phyloP scores from a whole-genome alignment of 2,113 vertebrate species.

The Oryzias javanicus region DNA sequence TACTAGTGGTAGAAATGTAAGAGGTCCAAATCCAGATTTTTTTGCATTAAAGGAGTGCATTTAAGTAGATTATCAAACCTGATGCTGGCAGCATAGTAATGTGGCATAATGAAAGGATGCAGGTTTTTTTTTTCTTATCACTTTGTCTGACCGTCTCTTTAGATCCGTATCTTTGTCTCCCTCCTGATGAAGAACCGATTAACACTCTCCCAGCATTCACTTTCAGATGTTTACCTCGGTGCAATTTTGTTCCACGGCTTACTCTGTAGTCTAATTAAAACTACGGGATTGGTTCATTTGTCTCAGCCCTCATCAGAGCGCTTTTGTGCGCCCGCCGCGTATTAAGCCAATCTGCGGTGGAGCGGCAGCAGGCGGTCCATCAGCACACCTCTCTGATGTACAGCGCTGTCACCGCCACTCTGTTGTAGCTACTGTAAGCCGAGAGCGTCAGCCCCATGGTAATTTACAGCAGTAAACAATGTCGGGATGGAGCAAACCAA shows the following conservation, averaged over 20 bases:
- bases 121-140: background rate
- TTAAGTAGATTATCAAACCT: too few species aligned
- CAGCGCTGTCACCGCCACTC: conserved; percentile 87
- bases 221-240: conserved; percentile 34
- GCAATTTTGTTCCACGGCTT: conserved; percentile 22
- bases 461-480: conserved; percentile 98
- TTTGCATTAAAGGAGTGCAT: too few species aligned
- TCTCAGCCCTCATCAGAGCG: conserved; percentile 87
- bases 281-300: conserved; percentile 81
- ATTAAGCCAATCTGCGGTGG: conserved; percentile 90
- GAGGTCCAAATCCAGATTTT: too few species aligned
- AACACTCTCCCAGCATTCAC: conserved; percentile 41
- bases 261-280: conserved; percentile 80
- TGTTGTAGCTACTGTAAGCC: conserved; percentile 88
- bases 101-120: too few species aligned
- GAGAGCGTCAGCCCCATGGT: conserved; percentile 79
- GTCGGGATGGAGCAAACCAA: conserved; percentile 76
- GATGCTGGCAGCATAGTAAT: too few species aligned
- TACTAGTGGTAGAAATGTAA: too few species aligned
- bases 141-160: background rate
- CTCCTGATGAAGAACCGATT: conserved; percentile 37
- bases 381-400: conserved; percentile 84
- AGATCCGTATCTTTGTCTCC: background rate
- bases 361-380: conserved; percentile 51
- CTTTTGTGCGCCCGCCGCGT: conserved; percentile 82